Base-by-base conservation (phyloP, 2,888 invertebrate species). In the Scaptodrosophila latifasciaeformis region DNA sequence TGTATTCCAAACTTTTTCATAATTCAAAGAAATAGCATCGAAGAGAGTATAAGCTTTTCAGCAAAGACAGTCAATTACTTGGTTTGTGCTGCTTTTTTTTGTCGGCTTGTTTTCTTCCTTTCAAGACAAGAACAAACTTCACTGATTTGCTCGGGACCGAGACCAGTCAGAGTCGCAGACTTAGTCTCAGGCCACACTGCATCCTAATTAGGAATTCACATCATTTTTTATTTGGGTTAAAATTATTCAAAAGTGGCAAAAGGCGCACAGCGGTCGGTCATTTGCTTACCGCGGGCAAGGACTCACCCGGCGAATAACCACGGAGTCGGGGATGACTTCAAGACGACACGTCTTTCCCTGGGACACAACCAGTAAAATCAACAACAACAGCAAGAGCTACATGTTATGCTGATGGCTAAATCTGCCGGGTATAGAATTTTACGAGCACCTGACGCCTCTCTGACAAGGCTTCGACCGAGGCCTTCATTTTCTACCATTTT, bases 181-280 rank as follows among this genome's bases (percentile, higher is more conserved):
- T n/a, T n/a, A n/a, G n/a, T n/a, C n/a, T n/a, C n/a, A n/a, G n/a
- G n/a, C n/a, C n/a, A n/a, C n/a, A n/a, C n/a, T 3, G 24, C 7
- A 24, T 78, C 82, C 83, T 85, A 85, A 85, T 86, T 86, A 85
- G 78, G 81, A 85, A 85, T 86, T 85, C 85, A 85, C 84, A 84
- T 86, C 85, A 82, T 82, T 84, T 85, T 86, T 86, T 86, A 85
- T 86, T 85, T 84, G 81, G 85, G 82, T 82, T 82, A 82, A 85
- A 86, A 84, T 86, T 85, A 85, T 85, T 86, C 84, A 85, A 85
- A 85, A 80, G 84, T 78, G 64, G 67, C 74, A 68, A 68, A 37
- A 24, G 24, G 49, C 43, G 55, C 47, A 27, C 31, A 5, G 45
- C 35, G 48, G 24, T 37, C 39, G 30, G 35, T 29, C 18, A 29